Percentiles rank a stretch among this genome's conserved stretches.
Evolutionary conservation across 2,888 invertebrate species (phyloP).

Genomic region (Dasysyrphus tricinctus): DNA sequence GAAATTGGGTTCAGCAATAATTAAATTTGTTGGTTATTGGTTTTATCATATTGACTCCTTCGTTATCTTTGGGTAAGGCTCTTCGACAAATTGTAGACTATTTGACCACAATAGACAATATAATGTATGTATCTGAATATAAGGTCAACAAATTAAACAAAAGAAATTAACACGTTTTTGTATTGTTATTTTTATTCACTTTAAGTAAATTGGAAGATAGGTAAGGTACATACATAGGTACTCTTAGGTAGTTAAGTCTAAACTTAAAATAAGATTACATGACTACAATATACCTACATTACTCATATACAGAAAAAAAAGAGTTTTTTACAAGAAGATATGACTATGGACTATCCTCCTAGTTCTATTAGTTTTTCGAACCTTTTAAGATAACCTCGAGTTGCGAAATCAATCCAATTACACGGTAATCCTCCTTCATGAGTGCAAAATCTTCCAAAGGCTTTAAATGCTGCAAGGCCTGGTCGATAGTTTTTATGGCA

Average conservation of each 20-base stretch:
- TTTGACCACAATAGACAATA: too few relatives aligned
- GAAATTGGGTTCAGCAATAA: too few relatives aligned
- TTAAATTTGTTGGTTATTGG: too few relatives aligned
- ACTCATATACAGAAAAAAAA: too few relatives aligned
- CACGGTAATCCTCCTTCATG: conserved; percentile 81
- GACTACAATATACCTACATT: background rate
- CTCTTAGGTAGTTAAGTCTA: background rate
- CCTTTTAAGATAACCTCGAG: conserved; percentile 77
- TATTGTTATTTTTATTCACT: background rate
- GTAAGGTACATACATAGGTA: too few relatives aligned
- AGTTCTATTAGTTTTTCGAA: background rate
- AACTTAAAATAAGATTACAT: background rate
- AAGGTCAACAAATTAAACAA: too few relatives aligned
- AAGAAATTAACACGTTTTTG: background rate
- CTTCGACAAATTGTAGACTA: too few relatives aligned
- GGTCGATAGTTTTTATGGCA: conserved; percentile 52
- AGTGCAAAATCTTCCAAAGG: conserved; percentile 82
- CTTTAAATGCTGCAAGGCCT: conserved; percentile 80
- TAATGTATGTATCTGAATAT: too few relatives aligned
- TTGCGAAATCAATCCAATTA: conserved; percentile 81
- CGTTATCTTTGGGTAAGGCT: too few relatives aligned
- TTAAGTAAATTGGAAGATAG: background rate
- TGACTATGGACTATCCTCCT: background rate
- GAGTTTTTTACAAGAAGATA: background rate
- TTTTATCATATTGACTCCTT: too few relatives aligned